These are phyloP conservation scores for Cavia aperea DNA, from an alignment of 2,113 vertebrate species.

Conservation along the genomic window DNA sequence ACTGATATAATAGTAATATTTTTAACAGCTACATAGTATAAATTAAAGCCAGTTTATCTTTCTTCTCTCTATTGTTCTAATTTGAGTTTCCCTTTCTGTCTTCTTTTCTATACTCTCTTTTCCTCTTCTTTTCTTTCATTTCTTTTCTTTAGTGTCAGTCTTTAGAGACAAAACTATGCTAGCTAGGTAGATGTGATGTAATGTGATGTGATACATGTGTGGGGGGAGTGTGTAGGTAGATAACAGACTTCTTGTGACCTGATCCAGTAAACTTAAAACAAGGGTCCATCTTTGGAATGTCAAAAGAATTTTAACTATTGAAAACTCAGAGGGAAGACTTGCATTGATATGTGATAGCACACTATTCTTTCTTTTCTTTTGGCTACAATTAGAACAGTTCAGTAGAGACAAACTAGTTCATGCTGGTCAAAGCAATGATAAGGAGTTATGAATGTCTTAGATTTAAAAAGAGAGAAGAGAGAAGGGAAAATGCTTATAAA, in stretches of 20 bases:
- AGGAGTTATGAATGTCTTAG: not conserved
- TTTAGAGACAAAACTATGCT: not conserved
- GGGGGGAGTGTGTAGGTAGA: no score
- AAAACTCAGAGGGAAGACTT: not conserved
- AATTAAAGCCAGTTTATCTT: not conserved
- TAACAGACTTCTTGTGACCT: not conserved
- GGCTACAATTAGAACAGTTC: slow-evolving; percentile 12
- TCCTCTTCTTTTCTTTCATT: not conserved
- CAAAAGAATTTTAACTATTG: slow-evolving; percentile 8
- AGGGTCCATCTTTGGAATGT: not conserved
- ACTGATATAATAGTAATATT: no score
- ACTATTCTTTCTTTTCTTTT: slow-evolving; percentile 1
- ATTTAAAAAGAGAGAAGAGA: not conserved
- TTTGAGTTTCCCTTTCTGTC: not conserved
- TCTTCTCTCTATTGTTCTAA: not conserved
- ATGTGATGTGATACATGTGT: no score
- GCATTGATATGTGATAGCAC: not conserved
- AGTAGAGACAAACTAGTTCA: not conserved
- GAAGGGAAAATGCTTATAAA: not conserved
- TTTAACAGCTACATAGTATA: not conserved
- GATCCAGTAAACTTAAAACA: not conserved
- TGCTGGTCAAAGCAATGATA: not conserved
- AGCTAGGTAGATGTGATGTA: not conserved
- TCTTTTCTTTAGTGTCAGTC: not conserved
- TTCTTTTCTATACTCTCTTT: not conserved